Conservation (phyloP, 2,888 invertebrate species). For the Zhuqinia jingwanae region DNA sequence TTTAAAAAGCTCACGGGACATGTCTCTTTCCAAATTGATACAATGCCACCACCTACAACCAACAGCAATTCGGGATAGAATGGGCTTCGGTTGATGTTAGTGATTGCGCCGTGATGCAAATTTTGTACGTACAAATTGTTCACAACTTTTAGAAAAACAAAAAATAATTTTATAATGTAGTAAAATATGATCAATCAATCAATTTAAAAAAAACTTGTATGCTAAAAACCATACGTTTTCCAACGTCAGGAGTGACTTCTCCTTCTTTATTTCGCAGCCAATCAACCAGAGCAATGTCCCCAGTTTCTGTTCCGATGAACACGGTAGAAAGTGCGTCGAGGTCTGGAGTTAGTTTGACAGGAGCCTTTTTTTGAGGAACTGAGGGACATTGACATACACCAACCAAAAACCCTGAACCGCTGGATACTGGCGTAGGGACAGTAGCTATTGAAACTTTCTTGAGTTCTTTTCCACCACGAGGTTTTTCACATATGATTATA, state of each 20-base stretch:
- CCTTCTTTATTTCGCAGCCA: constrained; percentile 78
- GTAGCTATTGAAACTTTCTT: constrained; percentile 2
- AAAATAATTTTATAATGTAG: neutral
- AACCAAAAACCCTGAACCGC: no score
- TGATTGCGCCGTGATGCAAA: constrained; percentile 88
- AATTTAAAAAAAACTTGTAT: neutral
- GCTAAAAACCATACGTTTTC: constrained; percentile 70
- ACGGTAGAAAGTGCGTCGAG: constrained; percentile 65
- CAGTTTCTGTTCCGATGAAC: constrained; percentile 76
- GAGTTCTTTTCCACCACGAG: constrained; percentile 11
- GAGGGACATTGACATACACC: no score
- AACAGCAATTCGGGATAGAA: constrained; percentile 85
- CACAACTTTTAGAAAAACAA: constrained; percentile 48
- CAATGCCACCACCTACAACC: constrained; percentile 88
- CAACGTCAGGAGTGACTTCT: constrained; percentile 70
- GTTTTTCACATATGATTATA: constrained; percentile 53
- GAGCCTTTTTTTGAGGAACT: constrained; percentile 19
- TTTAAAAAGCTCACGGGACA: constrained; percentile 37
- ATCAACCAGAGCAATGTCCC: constrained; percentile 75
- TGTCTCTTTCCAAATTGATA: constrained; percentile 74
- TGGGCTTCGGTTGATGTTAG: constrained; percentile 84
- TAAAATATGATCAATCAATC: neutral
- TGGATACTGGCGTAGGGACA: no score
- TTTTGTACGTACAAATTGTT: constrained; percentile 70
- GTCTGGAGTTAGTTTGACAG: constrained; percentile 18